Evolutionary conservation across 2,888 invertebrate genomes (phyloP).

Genomic region (Timema cristinae): DNA sequence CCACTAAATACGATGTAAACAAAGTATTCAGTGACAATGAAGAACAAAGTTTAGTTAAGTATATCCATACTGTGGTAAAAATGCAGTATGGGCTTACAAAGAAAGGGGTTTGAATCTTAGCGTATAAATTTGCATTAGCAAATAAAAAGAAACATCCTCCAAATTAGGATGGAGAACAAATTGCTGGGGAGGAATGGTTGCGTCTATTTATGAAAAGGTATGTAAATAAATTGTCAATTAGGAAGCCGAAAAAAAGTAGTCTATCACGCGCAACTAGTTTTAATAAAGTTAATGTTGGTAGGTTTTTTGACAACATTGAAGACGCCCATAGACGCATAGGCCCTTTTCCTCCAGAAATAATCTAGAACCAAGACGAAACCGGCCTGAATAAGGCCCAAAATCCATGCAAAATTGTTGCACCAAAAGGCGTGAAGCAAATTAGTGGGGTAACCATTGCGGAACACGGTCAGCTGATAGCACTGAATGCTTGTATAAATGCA

Average conservation of each 20-base stretch:
- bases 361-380: constrained; percentile 44
- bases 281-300: neutral
- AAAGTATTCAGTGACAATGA: neutral
- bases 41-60: neutral
- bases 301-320: constrained; percentile 6
- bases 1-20: neutral
- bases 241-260: constrained; percentile 4
- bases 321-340: neutral
- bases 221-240: no score
- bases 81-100: constrained; percentile 5
- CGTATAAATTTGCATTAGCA: neutral
- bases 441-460: constrained; percentile 42
- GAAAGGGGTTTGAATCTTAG: neutral
- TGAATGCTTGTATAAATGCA: constrained; percentile 38
- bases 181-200: neutral
- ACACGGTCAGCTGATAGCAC: constrained; percentile 28
- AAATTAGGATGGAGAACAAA: neutral
- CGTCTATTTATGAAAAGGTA: neutral
- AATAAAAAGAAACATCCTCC: neutral
- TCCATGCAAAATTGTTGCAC: constrained; percentile 39
- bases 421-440: constrained; percentile 43
- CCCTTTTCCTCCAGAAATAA: constrained; percentile 23
- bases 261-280: constrained; percentile 10
- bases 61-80: neutral
- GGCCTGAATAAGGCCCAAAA: constrained; percentile 43